Conservation (phyloP, 2,888 invertebrate genomes). For the Parapristionchus giblindavisi region DNA sequence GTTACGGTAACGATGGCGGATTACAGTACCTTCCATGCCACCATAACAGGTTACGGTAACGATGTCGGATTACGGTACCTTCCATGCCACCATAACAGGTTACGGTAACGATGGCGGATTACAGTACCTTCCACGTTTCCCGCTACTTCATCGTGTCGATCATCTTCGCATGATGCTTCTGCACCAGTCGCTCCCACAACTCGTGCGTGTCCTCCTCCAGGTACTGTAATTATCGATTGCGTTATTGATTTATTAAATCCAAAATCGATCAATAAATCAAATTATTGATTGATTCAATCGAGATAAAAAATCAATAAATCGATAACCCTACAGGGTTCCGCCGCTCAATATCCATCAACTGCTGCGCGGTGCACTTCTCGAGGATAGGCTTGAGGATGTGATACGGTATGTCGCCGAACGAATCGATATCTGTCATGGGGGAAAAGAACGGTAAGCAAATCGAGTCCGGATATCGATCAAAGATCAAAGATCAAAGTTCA, state of each 20-base stretch:
- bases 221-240: slow-evolving; percentile 75
- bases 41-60: no score
- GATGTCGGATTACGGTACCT: no score
- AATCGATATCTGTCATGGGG: slow-evolving; percentile 79
- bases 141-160: slow-evolving; percentile 79
- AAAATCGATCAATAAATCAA: no score
- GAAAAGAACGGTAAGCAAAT: no score
- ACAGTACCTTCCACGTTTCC: slow-evolving; percentile 83
- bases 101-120: no score
- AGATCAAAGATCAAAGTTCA: no score
- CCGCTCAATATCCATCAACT: slow-evolving; percentile 85
- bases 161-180: slow-evolving; percentile 82
- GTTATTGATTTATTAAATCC: neutral
- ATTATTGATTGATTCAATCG: no score
- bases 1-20: no score
- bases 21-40: no score
- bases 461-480: no score
- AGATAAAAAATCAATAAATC: neutral
- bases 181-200: slow-evolving; percentile 87
- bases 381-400: slow-evolving; percentile 87
- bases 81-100: no score
- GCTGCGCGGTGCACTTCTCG: slow-evolving; percentile 85
- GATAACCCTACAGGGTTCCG: slow-evolving; percentile 77
- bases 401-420: slow-evolving; percentile 91
- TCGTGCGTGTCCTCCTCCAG: slow-evolving; percentile 88